Conservation (phyloP, 2,113 vertebrate genomes). For the Gulo gulo region DNA sequence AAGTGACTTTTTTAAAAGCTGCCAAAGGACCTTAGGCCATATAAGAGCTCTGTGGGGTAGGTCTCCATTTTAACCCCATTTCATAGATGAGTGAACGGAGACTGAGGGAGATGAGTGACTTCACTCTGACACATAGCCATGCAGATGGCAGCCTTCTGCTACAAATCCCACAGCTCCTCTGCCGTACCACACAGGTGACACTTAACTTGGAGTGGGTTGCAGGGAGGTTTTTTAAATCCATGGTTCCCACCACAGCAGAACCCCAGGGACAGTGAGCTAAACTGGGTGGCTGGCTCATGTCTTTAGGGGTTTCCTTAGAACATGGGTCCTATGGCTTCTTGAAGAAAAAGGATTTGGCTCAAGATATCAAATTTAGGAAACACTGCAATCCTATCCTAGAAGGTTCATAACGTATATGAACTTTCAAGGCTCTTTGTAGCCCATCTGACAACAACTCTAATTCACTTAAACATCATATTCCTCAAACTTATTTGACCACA, state of each 20-base stretch:
- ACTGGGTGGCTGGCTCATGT: not conserved
- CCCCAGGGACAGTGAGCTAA: not conserved
- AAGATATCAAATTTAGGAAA: not conserved
- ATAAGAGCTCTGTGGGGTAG: not conserved
- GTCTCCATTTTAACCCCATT: not conserved
- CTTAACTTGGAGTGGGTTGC: not conserved
- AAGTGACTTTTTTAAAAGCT: not conserved
- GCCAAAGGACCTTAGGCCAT: not conserved
- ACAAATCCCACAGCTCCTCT: not conserved
- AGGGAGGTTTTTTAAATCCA: not conserved
- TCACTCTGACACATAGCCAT: not conserved
- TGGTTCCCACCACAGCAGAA: not conserved
- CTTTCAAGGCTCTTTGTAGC: not conserved
- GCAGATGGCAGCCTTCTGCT: not conserved
- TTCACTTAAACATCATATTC: not conserved
- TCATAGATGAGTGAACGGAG: not conserved
- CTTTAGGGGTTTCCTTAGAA: not conserved
- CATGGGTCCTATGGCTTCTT: not conserved
- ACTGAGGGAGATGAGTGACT: not conserved
- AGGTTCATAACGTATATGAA: not conserved
- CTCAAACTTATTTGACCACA: not conserved
- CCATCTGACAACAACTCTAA: not conserved
- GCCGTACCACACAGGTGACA: not conserved
- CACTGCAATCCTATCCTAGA: not conserved
- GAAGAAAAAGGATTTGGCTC: not conserved